Base-by-base conservation (phyloP, 2,113 vertebrate genomes). In the Aythya baeri region DNA sequence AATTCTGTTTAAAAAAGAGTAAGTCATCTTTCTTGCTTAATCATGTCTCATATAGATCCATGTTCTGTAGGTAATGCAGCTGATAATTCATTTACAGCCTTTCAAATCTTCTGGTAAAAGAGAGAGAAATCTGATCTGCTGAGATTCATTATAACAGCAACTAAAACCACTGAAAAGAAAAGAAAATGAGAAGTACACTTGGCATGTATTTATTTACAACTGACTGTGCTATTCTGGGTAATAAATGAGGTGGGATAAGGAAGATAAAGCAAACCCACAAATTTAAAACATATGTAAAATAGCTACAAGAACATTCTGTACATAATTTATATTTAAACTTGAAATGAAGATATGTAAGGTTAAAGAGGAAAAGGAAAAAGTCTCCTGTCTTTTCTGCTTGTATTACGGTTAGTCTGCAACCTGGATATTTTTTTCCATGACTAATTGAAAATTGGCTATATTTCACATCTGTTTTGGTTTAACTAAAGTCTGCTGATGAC, bases 391-490 rank as follows among this genome's bases (percentile, higher is more conserved):
- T 88, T 88, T 83, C 76, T 81, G 27, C 13, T 9, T 86, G 31
- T 88, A 32, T 74, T 50, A 41, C 38, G 27, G 27, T 72, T 92
- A 67, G 36, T 74, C 73, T 88, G 61, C 86, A 94, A 81, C 59
- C 49, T 92, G 77, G 65, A 81, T 79, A 75, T 70, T 50, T 95
- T 75, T 75, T 91, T 84, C 52, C 52, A n/a, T 92, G 92, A 84
- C 73, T 84, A 82, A 89, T 79, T 87, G 83, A 84, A 94, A 86
- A 84, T 49, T 32, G 29, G 71, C 70, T 81, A 2, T 74, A 44
- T 85, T 95, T 90, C 83, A 73, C 83, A 93, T 86, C 44, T 86
- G 76, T 34, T 88, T 88, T 76, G 76, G 20, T 54, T 95, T 93
- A 91, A 68, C 54, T 67, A 41, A 93, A 91, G 52, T 85, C 76